Evolutionary conservation across 35 echinoderm and acorn worm species (phyloP).

Genomic region (Stichopus chloronotus): DNA sequence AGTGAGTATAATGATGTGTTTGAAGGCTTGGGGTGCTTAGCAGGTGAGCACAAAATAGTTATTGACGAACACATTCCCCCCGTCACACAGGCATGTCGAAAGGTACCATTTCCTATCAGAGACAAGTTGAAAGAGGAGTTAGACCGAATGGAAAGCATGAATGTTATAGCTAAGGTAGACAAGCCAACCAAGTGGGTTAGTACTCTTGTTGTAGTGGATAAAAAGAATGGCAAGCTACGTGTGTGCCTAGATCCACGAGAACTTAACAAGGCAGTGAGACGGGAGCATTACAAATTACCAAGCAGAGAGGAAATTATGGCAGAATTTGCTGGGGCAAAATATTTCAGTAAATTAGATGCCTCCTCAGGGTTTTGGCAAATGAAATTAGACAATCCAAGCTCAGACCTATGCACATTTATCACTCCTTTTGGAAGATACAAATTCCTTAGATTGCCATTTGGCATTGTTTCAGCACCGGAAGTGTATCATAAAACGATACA

Average conservation of each 20-base stretch:
- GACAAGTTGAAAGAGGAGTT: constrained; percentile 65
- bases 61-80: constrained; percentile 21
- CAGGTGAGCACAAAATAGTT: constrained; percentile 33
- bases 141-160: constrained; percentile 67
- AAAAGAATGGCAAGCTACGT: constrained; percentile 63
- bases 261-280: constrained; percentile 61
- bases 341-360: constrained; percentile 63
- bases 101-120: constrained; percentile 48
- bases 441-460: constrained; percentile 71
- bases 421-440: constrained; percentile 73
- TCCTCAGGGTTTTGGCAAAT: constrained; percentile 75
- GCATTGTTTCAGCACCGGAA: constrained; percentile 43
- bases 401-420: constrained; percentile 59
- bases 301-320: constrained; percentile 54
- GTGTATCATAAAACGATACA: constrained; percentile 49
- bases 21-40: constrained; percentile 58
- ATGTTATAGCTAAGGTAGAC: constrained; percentile 48
- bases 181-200: constrained; percentile 62
- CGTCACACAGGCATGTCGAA: constrained; percentile 43
- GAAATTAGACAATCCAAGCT: constrained; percentile 53
- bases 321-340: constrained; percentile 50
- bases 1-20: constrained; percentile 55
- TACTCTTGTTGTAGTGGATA: constrained; percentile 32
- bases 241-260: constrained; percentile 63
- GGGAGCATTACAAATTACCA: constrained; percentile 66